Conservation (phyloP, 2,888 invertebrate genomes). For the Leucophenga montana region DNA sequence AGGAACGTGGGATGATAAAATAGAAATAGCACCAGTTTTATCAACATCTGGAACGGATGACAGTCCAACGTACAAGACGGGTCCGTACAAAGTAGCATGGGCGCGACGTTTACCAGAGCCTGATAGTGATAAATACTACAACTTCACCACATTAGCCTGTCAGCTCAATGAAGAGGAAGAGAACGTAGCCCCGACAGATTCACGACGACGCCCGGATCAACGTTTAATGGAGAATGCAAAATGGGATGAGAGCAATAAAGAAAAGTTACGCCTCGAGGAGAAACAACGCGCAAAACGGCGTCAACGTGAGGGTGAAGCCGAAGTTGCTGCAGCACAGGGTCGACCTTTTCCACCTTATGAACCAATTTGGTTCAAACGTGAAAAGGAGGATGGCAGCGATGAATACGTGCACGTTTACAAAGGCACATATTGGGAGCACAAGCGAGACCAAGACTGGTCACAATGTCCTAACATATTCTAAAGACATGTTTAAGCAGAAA, state of each 20-base stretch:
- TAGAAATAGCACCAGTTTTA: slow-evolving; percentile 94
- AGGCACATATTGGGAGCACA: slow-evolving; percentile 94
- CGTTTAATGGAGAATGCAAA: slow-evolving; percentile 95
- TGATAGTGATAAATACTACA: slow-evolving; percentile 86
- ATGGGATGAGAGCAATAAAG: slow-evolving; percentile 92
- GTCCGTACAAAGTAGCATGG: slow-evolving; percentile 90
- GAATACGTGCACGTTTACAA: slow-evolving; percentile 86
- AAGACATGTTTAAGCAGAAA: slow-evolving; percentile 39
- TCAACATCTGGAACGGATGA: slow-evolving; percentile 79
- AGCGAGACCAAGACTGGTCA: slow-evolving; percentile 90
- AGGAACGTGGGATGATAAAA: slow-evolving; percentile 95
- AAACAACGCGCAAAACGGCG: slow-evolving; percentile 91
- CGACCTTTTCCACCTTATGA: slow-evolving; percentile 82
- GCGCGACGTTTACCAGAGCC: slow-evolving; percentile 83
- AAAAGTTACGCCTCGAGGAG: slow-evolving; percentile 92
- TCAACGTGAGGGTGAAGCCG: slow-evolving; percentile 85
- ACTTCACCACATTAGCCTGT: slow-evolving; percentile 94
- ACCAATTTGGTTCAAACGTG: slow-evolving; percentile 93
- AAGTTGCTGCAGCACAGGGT: slow-evolving; percentile 78
- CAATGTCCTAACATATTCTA: slow-evolving; percentile 88
- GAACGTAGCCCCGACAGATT: slow-evolving; percentile 95
- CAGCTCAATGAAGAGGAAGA: slow-evolving; percentile 97
- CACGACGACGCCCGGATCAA: slow-evolving; percentile 94
- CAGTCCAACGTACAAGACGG: slow-evolving; percentile 94
- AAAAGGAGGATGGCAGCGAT: slow-evolving; percentile 80